Conservation (phyloP, 1,140 invertebrate species). For the Manduca sexta region DNA sequence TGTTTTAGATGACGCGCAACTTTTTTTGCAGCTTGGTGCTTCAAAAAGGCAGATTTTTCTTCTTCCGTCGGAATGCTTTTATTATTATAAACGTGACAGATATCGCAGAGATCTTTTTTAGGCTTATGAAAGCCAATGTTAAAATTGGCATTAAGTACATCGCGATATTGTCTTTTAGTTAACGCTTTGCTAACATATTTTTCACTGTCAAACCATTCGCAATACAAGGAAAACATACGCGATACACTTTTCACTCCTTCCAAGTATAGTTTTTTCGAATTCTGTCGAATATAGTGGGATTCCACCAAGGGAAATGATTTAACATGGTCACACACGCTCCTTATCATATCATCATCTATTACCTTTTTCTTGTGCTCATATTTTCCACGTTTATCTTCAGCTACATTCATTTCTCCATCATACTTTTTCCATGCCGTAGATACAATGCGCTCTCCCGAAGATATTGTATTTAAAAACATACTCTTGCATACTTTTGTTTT, state of each 20-base stretch:
- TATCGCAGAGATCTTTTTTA: background rate
- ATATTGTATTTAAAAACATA: slow-evolving; percentile 21
- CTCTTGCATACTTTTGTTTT: slow-evolving; percentile 16
- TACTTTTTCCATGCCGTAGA: slow-evolving; percentile 20
- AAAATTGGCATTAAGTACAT: background rate
- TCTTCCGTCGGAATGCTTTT: too few relatives aligned
- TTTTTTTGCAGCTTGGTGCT: too few relatives aligned
- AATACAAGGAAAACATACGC: background rate
- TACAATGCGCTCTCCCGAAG: slow-evolving; percentile 8
- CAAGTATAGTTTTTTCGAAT: background rate
- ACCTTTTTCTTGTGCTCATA: slow-evolving; percentile 14
- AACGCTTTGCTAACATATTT: background rate
- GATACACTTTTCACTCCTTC: background rate
- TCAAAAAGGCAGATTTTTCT: too few relatives aligned
- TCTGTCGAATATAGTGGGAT: background rate
- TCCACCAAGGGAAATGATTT: background rate
- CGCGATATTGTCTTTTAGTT: background rate
- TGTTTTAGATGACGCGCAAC: too few relatives aligned
- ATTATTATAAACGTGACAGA: background rate
- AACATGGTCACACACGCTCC: background rate
- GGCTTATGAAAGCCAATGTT: background rate
- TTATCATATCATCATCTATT: slow-evolving; percentile 10
- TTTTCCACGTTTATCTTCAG: slow-evolving; percentile 12
- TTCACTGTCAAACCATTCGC: background rate
- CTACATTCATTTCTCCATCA: slow-evolving; percentile 7